Conservation (phyloP, 2,888 invertebrate genomes). For the Epicampocera succincta region DNA sequence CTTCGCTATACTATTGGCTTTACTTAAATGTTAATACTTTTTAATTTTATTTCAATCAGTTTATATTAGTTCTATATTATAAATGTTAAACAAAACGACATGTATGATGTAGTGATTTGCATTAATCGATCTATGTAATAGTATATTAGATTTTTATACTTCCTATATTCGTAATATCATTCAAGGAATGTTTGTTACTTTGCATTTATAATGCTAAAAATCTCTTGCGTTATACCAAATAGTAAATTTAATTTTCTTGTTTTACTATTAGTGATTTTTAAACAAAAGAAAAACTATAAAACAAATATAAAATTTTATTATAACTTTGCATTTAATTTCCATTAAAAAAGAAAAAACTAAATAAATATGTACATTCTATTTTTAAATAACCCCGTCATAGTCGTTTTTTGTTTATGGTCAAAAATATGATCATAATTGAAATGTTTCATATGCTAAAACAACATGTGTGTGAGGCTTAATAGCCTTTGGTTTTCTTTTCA, state of each 20-base stretch:
- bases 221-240: slow-evolving; percentile 57
- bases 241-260: slow-evolving; percentile 17
- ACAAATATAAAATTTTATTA: background rate
- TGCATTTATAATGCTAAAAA: slow-evolving; percentile 24
- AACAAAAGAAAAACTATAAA: background rate
- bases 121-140: slow-evolving; percentile 2
- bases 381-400: slow-evolving; percentile 40
- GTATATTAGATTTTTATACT: no score
- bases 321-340: slow-evolving; percentile 45
- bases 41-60: slow-evolving; percentile 38
- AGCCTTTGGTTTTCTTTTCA: slow-evolving; percentile 10
- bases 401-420: slow-evolving; percentile 3
- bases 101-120: slow-evolving; percentile 36
- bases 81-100: slow-evolving; percentile 11
- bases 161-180: slow-evolving; percentile 8
- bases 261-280: slow-evolving; percentile 33
- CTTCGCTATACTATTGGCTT: slow-evolving; percentile 60
- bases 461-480: slow-evolving; percentile 56
- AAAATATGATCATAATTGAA: slow-evolving; percentile 14
- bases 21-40: slow-evolving; percentile 54
- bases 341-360: slow-evolving; percentile 14
- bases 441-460: slow-evolving; percentile 23
- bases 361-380: slow-evolving; percentile 34
- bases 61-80: slow-evolving; percentile 22
- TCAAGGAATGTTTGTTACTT: slow-evolving; percentile 3